Percentiles rank a stretch among this genome's conserved stretches.
Conservation (phyloP, 2,113 vertebrate genomes). For the Halcyon senegalensis region DNA sequence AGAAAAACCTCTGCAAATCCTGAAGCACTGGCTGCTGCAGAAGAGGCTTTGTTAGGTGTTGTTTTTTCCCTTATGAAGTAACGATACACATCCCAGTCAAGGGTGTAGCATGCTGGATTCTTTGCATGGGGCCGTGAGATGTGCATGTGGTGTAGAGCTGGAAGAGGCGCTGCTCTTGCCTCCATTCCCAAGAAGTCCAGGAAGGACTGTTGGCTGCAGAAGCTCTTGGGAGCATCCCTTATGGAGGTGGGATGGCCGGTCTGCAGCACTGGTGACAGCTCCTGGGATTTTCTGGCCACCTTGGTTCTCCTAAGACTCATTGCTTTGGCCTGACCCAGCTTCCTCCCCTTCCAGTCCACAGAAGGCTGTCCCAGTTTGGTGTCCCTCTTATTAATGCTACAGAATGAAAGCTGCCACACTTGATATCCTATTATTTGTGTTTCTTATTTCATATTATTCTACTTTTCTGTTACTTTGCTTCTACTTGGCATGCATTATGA, state of each 20-base stretch:
- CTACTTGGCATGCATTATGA: neutral
- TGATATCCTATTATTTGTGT: neutral
- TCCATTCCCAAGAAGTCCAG: neutral
- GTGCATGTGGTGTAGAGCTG: neutral
- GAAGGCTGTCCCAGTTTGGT: neutral
- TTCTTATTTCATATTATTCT: neutral
- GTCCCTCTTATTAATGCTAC: neutral
- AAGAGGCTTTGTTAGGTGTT: neutral
- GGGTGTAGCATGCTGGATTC: neutral
- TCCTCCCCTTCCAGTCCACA: neutral
- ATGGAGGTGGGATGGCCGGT: neutral
- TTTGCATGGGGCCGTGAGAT: neutral
- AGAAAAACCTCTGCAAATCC: neutral
- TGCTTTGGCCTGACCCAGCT: neutral
- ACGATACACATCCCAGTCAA: neutral
- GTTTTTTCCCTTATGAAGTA: accelerated
- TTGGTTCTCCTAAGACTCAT: accelerated
- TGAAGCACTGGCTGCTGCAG: neutral
- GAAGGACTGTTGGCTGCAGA: neutral
- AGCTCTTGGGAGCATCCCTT: neutral
- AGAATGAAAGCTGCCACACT: neutral
- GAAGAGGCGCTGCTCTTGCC: neutral
- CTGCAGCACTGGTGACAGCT: neutral
- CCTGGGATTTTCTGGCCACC: neutral
- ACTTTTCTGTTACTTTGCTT: neutral